Base-by-base conservation (phyloP, 2,113 vertebrate species). In the Ceuthmochares aereus region DNA sequence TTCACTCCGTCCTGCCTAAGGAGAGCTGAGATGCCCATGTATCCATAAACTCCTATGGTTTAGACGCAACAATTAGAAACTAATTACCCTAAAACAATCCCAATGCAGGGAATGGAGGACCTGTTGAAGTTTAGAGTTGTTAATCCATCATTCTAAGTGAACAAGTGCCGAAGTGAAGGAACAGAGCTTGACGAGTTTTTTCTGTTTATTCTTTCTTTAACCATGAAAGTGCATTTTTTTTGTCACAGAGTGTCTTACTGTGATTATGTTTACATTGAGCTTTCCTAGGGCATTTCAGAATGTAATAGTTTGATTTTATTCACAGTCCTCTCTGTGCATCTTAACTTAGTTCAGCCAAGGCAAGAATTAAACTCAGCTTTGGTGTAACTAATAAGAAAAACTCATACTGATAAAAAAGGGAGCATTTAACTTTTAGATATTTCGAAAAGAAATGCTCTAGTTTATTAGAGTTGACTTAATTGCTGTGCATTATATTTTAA, bases 91-190 rank as follows among this genome's bases (percentile, higher is more conserved):
- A 76, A 96, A 97, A 97, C 79, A 97, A 97, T 97, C 94, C 86
- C 91, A 89, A 73, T 91, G 36, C 70, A 19, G 91, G 14, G 75
- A 29, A 52, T 69, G 36, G 20, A 2, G 0, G 10, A 54, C 22
- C 90, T 91, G 97, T 91, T 95, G 96, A 93, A 96, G 74, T 95
- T 73, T 54, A 51, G 89, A 94, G 95, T 29, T 96, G 94, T 98
- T 97, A 82, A 97, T 98, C 97, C 97, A 92, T 97, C 96, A 95
- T 93, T 95, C 29, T 81, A 86, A 96, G 94, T 66, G 93, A 96
- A 19, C 74, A 73, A 94, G 88, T 85, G 89, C 86, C 96, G 95
- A 90, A 90, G 92, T 75, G 67, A 95, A 88, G 94, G 86, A 85
- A 4, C 74, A 36, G 88, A 83, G 92, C 92, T 91, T 7, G 5